Percentiles rank a stretch among this genome's conserved stretches.
phyloP scores from a whole-genome alignment of 2,888 invertebrate genomes.

The Mermis nigrescens region DNA sequence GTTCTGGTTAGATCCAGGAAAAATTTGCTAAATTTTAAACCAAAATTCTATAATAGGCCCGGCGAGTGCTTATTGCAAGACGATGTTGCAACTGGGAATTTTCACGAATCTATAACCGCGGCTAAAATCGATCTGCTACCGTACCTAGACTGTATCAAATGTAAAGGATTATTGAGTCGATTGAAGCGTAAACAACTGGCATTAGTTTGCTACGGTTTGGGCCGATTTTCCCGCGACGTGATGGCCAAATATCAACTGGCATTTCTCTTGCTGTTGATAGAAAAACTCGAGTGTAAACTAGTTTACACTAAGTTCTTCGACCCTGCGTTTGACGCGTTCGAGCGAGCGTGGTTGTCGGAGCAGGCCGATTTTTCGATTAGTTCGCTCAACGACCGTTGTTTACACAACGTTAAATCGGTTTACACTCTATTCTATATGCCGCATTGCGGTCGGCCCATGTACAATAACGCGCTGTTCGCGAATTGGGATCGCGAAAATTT shows the following conservation, averaged over 20 bases:
- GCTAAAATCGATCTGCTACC: too few species aligned
- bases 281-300: conserved; percentile 38
- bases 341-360: neutral
- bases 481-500: conserved; percentile 53
- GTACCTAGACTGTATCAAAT: too few species aligned
- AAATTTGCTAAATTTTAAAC: too few species aligned
- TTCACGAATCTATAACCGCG: too few species aligned
- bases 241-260: conserved; percentile 60
- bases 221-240: conserved; percentile 50
- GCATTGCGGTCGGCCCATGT: conserved; percentile 64
- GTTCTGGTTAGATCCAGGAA: too few species aligned
- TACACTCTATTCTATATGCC: conserved; percentile 57
- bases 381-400: conserved; percentile 55
- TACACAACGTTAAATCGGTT: conserved; percentile 42
- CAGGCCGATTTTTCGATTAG: neutral
- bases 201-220: conserved; percentile 67
- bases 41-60: too few species aligned
- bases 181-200: too few species aligned
- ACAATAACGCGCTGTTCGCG: conserved; percentile 66
- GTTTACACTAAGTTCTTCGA: conserved; percentile 60
- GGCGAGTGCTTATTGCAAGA: too few species aligned
- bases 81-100: too few species aligned
- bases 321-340: conserved; percentile 22
- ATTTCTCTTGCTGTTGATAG: conserved; percentile 48
- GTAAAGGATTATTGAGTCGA: too few species aligned